Evolutionary conservation across 2,888 invertebrate genomes (phyloP).

Genomic region (Chrysomela aeneicollis): DNA sequence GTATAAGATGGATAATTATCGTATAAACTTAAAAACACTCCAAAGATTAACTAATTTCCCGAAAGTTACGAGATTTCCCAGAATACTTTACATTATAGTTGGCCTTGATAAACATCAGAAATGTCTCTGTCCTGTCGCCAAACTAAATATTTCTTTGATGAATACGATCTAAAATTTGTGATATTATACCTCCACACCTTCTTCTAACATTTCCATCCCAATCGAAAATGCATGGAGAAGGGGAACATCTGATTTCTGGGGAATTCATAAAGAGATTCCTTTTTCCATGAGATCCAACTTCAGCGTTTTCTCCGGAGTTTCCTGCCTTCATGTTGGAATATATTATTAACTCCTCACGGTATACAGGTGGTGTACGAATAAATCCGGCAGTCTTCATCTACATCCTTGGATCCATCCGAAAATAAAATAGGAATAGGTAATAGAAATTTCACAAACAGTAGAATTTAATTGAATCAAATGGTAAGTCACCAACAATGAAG

Average conservation of each 20-base stretch:
- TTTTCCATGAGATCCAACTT: constrained; percentile 16
- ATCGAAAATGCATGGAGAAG: constrained; percentile 58
- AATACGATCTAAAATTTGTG: too few species aligned
- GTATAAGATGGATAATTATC: too few species aligned
- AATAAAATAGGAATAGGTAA: too few species aligned
- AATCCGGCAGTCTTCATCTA: constrained; percentile 2
- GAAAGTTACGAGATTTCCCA: too few species aligned
- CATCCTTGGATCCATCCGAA: constrained; percentile 18
- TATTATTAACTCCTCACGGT: constrained; percentile 14
- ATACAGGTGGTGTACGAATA: not conserved
- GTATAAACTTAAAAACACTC: too few species aligned
- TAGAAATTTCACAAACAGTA: too few species aligned
- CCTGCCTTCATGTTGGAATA: constrained; percentile 7
- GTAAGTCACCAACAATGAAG: not conserved
- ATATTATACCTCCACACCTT: constrained; percentile 34
- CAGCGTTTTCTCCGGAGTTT: constrained; percentile 3
- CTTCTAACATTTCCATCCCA: constrained; percentile 36
- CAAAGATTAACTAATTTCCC: too few species aligned
- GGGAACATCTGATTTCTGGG: constrained; percentile 58
- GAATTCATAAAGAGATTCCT: constrained; percentile 40
- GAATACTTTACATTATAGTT: too few species aligned
- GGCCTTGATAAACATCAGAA: too few species aligned
- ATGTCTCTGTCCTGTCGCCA: too few species aligned
- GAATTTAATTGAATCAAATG: too few species aligned
- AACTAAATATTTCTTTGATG: too few species aligned